Conservation (phyloP, 2,113 vertebrate genomes). For the Scolopax mira region DNA sequence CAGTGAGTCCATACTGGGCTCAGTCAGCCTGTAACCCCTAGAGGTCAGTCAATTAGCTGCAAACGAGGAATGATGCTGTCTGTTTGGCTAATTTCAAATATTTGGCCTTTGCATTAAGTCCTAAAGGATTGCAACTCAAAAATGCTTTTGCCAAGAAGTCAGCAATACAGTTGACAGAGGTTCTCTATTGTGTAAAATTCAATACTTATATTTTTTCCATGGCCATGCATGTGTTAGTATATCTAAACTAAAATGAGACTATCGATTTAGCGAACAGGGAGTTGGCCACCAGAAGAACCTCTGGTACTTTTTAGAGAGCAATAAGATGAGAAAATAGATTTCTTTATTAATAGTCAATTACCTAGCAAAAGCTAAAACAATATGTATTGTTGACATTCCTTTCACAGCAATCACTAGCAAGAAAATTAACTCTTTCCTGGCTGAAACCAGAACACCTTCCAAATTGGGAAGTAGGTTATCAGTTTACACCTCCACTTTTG, state of each 20-base stretch:
- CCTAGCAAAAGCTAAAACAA: not conserved
- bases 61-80: not conserved
- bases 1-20: not conserved
- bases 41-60: not conserved
- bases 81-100: not conserved
- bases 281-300: not conserved
- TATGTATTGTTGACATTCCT: not conserved
- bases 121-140: not conserved
- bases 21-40: not conserved
- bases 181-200: not conserved
- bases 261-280: not conserved
- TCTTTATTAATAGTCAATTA: not conserved
- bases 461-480: not conserved
- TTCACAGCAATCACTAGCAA: not conserved
- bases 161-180: not conserved
- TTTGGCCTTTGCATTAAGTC: not conserved
- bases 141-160: not conserved
- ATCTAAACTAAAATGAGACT: not conserved
- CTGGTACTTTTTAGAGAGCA: not conserved
- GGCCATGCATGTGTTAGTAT: not conserved
- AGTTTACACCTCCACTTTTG: not conserved
- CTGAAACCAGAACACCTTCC: not conserved
- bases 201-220: not conserved
- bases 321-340: not conserved
- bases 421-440: not conserved